Evolutionary conservation across 23 tunicate species (phyloP).

Genomic region (Pegea sp.): DNA sequence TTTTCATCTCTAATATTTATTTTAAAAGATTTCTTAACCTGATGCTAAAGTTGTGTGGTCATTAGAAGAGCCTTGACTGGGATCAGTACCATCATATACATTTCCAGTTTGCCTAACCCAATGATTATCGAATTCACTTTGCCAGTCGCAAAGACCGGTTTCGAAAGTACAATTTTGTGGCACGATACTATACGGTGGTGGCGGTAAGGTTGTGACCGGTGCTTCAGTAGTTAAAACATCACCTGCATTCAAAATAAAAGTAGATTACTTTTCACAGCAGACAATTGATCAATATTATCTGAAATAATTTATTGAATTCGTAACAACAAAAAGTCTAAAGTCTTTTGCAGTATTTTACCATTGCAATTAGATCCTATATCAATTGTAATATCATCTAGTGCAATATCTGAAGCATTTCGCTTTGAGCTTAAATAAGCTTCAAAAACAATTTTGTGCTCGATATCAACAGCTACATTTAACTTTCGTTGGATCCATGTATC

Average conservation of each 20-base stretch:
- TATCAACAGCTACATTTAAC: conserved; percentile 16
- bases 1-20: background rate
- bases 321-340: too few relatives aligned
- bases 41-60: conserved; percentile 50
- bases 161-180: conserved; percentile 73
- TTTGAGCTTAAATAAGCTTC: conserved; percentile 43
- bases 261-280: too few relatives aligned
- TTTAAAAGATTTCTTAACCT: background rate
- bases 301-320: too few relatives aligned
- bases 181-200: conserved; percentile 26
- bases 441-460: conserved; percentile 35
- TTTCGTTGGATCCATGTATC: conserved; percentile 28
- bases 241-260: conserved; percentile 28
- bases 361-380: conserved; percentile 49
- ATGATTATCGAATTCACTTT: background rate
- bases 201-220: conserved; percentile 34
- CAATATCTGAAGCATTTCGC: conserved; percentile 45
- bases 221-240: conserved; percentile 29
- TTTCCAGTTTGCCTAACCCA: conserved; percentile 59
- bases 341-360: too few relatives aligned
- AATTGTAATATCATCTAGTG: conserved; percentile 56
- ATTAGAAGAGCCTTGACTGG: conserved; percentile 28
- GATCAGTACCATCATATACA: conserved; percentile 13
- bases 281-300: too few relatives aligned
- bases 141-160: conserved; percentile 48